Conservation (phyloP, 2,888 invertebrate species). For the Idaea biselata region DNA sequence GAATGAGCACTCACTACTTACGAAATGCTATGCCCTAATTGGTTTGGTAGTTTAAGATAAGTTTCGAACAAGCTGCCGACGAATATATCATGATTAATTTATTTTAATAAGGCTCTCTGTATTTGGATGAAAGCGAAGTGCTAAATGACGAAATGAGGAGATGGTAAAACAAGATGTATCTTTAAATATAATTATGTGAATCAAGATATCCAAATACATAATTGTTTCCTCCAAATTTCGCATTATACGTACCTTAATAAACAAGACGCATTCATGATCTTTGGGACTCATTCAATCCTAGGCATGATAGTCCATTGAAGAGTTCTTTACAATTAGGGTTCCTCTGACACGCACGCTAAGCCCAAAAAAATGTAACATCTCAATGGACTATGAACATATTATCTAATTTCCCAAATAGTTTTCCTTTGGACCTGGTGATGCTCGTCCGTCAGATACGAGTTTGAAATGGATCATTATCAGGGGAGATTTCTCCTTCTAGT, state of each 20-base stretch:
- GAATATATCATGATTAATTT: background rate
- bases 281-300: background rate
- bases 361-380: too few relatives aligned
- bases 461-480: too few relatives aligned
- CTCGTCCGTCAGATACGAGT: too few relatives aligned
- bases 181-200: too few relatives aligned
- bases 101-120: background rate
- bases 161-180: background rate
- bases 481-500: too few relatives aligned
- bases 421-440: too few relatives aligned
- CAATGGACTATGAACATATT: too few relatives aligned
- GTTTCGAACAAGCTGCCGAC: background rate
- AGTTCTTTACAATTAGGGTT: too few relatives aligned
- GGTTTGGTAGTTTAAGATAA: background rate
- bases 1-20: background rate
- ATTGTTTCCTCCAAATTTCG: background rate
- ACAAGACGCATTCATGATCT: background rate
- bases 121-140: background rate
- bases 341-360: too few relatives aligned
- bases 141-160: background rate
- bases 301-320: background rate
- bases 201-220: too few relatives aligned
- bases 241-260: background rate
- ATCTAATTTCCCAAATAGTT: too few relatives aligned
- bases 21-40: background rate